Evolutionary conservation across 2,797 vertebrate species (phyloP), one percentile per base, ranked within the genome.

Genomic region (Mus minutoides): DNA sequence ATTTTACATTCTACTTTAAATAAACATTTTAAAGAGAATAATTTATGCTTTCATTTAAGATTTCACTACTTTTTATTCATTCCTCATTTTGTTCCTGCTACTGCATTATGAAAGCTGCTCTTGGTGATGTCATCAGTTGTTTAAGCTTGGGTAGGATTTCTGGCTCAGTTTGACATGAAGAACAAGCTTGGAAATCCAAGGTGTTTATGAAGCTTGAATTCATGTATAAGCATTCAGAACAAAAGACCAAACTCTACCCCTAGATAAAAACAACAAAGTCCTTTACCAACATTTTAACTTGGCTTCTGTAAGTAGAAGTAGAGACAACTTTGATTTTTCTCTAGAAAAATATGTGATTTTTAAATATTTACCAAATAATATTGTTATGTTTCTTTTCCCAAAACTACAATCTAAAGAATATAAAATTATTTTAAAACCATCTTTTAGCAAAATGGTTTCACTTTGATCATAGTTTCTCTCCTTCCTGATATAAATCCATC

Each of bases 401-500:
- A 76, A 92, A 82, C 84, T 26, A 71, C 22, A 19, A 78, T 88
- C 60, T 75, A 79, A 84, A 52, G 40, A 9, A 95, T 90, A 77
- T 78, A 80, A n/a, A 10, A 78, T 84, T 77, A 4, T 94, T 91
- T 93, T 88, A 76, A 26, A 94, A 78, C 3, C 6, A 85, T 31
- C 16, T 19, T 82, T 91, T 91, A 54, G 16, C 19, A 80, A 92
- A 96, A 80, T 69, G 73, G 31, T 73, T 29, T 46, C 19, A 21
- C 88, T 91, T 90, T 21, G n/a, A 75, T 21, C 26, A 2, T 64
- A 75, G 5, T 0, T 80, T 96, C 4, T 0, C 71, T 91, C 96
- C 4, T 79, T 80, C n/a, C 64, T 92, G 16, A 34, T 93, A 95
- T 94, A 86, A 77, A 84, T 71, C 21, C 46, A 40, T 93, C 49